These are phyloP conservation scores for Alexandromys oeconomus DNA, from an alignment of 2,797 vertebrate species.

Conservation along the genomic window DNA sequence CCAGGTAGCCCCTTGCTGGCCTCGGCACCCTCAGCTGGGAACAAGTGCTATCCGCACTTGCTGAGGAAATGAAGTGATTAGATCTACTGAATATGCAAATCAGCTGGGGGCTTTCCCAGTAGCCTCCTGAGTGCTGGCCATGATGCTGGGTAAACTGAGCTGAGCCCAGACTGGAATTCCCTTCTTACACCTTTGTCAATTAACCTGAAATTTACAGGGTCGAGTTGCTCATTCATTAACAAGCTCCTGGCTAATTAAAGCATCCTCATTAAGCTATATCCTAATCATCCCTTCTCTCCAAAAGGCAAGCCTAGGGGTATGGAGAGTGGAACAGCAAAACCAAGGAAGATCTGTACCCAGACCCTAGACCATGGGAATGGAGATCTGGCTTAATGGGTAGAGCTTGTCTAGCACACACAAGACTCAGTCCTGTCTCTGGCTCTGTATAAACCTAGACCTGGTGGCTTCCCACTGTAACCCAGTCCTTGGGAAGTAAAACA, in stretches of 20 bases:
- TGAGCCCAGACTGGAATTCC: constrained; percentile 36
- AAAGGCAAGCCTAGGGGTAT: background rate
- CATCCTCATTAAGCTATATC: constrained; percentile 26
- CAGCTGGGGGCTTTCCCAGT: constrained; percentile 71
- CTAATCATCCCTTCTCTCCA: constrained; percentile 40
- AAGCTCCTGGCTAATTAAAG: constrained; percentile 66
- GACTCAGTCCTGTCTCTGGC: background rate
- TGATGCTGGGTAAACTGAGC: background rate
- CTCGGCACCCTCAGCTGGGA: background rate
- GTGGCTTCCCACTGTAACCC: too few species aligned
- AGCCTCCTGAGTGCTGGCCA: background rate
- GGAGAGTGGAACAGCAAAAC: background rate
- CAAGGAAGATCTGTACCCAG: background rate
- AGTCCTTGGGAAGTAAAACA: background rate
- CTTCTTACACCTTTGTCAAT: constrained; percentile 70
- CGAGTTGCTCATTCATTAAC: constrained; percentile 45
- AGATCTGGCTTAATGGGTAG: background rate
- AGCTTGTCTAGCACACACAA: background rate
- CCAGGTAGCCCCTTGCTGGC: background rate
- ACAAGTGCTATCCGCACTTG: background rate
- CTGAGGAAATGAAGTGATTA: constrained; percentile 57
- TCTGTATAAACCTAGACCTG: background rate
- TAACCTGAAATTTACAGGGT: constrained; percentile 71
- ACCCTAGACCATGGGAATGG: background rate
- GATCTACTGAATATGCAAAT: constrained; percentile 73